Evolutionary conservation across 2,113 vertebrate species (phyloP).

Genomic region (Turnix velox): DNA sequence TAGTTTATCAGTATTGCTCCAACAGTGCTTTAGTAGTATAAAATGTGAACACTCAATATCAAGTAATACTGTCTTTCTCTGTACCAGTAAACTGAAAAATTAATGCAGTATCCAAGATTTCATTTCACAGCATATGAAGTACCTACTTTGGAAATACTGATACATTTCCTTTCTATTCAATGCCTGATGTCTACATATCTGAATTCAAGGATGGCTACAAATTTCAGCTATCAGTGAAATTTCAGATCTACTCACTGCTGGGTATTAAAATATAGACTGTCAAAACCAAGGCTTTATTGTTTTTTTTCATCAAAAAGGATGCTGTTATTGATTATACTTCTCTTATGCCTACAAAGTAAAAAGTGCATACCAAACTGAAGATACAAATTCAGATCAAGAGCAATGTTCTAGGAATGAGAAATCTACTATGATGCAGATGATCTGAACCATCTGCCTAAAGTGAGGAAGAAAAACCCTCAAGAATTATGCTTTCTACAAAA

Average conservation of each 20-base stretch:
- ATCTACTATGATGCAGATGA: neutral
- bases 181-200: neutral
- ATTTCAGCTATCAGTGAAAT: neutral
- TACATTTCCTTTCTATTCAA: neutral
- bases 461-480: neutral
- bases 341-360: neutral
- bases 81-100: neutral
- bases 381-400: neutral
- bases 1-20: neutral
- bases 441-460: neutral
- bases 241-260: neutral
- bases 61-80: neutral
- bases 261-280: neutral
- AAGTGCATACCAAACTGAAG: neutral
- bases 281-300: neutral
- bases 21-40: neutral
- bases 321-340: neutral
- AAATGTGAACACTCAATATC: neutral
- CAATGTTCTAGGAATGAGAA: neutral
- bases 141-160: neutral
- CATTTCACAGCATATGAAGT: neutral
- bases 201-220: neutral
- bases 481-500: neutral
- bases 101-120: neutral
- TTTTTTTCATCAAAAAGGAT: neutral